phyloP scores from a whole-genome alignment of 2,797 vertebrate genomes.

The Acestrorhynchus altus region DNA sequence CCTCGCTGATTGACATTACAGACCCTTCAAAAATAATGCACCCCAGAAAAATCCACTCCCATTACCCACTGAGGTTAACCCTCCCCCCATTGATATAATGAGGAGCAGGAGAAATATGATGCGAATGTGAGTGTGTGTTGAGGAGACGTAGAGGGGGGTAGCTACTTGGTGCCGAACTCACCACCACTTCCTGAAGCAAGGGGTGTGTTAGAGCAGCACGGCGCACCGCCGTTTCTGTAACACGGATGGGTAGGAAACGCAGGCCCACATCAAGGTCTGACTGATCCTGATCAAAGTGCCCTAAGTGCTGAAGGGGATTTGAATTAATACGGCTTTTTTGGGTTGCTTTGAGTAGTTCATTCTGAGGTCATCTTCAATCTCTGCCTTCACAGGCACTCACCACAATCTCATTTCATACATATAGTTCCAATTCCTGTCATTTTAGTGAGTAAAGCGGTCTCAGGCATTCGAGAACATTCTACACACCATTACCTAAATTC shows the following conservation, averaged over 20 bases:
- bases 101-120: slow-evolving; percentile 44
- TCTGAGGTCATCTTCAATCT: slow-evolving; percentile 19
- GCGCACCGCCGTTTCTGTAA: slow-evolving; percentile 60
- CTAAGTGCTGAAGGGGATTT: slow-evolving; percentile 69
- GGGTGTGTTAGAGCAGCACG: slow-evolving; percentile 58
- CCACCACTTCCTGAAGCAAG: slow-evolving; percentile 68
- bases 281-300: slow-evolving; percentile 60
- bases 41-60: slow-evolving; percentile 63
- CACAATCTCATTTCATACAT: too few species aligned
- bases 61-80: slow-evolving; percentile 11
- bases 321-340: slow-evolving; percentile 67
- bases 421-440: neutral
- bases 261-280: slow-evolving; percentile 65
- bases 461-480: neutral
- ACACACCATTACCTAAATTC: neutral
- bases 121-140: slow-evolving; percentile 14
- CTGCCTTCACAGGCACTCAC: neutral
- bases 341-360: slow-evolving; percentile 17
- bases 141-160: neutral
- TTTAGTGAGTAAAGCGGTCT: neutral
- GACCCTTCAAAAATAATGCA: slow-evolving; percentile 75
- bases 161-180: slow-evolving; percentile 50
- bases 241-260: slow-evolving; percentile 61
- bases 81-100: slow-evolving; percentile 42
- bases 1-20: slow-evolving; percentile 77